phyloP scores from a whole-genome alignment of 2,888 invertebrate genomes.

The Amitus sp. region DNA sequence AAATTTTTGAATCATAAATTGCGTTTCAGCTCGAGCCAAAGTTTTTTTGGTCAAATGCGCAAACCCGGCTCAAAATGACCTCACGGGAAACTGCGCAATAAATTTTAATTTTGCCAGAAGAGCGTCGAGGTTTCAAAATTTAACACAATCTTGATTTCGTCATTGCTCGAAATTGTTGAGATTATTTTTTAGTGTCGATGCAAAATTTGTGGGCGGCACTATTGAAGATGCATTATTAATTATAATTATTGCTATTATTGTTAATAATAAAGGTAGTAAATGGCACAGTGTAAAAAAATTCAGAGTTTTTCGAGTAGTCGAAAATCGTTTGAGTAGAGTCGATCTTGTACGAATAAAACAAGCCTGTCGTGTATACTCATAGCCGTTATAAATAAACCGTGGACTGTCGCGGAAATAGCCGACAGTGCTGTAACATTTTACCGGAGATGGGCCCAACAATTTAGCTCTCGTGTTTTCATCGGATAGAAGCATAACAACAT shows the following conservation, averaged over 20 bases:
- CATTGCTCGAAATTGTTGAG: neutral
- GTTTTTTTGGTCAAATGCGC: too few relatives aligned
- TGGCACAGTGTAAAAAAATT: constrained; percentile 17
- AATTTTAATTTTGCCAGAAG: too few relatives aligned
- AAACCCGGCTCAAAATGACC: too few relatives aligned
- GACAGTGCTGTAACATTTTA: constrained; percentile 55
- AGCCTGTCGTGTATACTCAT: constrained; percentile 47
- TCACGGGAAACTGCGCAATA: too few relatives aligned
- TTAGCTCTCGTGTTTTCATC: too few relatives aligned
- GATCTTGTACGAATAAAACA: constrained; percentile 46
- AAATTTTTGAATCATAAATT: too few relatives aligned
- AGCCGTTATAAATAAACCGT: constrained; percentile 54
- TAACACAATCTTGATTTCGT: neutral
- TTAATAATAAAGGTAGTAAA: neutral
- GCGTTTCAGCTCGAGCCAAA: too few relatives aligned
- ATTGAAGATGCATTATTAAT: too few relatives aligned
- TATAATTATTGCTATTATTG: neutral
- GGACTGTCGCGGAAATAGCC: constrained; percentile 57
- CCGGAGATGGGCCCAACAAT: constrained; percentile 39
- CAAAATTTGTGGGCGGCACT: neutral
- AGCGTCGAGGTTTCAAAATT: too few relatives aligned
- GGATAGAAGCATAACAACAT: too few relatives aligned
- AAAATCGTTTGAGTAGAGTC: constrained; percentile 32
- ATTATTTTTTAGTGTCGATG: neutral
- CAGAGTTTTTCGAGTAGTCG: constrained; percentile 27